These are phyloP conservation scores for Falcunculus frontatus DNA, from an alignment of 2,113 vertebrate species.

Conservation along the genomic window DNA sequence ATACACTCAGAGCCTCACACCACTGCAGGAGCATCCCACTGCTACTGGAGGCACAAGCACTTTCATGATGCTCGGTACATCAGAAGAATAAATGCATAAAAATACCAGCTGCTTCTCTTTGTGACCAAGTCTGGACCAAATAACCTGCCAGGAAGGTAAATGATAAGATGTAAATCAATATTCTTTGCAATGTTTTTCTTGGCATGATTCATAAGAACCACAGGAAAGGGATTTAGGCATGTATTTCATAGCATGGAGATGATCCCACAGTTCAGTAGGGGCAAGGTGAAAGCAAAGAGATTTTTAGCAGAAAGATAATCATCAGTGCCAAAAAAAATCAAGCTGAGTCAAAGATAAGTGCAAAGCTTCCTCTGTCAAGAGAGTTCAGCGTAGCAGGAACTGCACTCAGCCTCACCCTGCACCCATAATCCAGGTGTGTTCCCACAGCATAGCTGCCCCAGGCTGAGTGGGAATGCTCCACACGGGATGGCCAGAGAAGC, in stretches of 20 bases:
- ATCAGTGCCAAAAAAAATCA: not conserved
- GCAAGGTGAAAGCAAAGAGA: not conserved
- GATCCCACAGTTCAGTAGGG: not conserved
- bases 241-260: not conserved
- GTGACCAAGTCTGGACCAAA: not conserved
- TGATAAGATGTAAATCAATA: not conserved
- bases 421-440: accelerated
- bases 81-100: not conserved
- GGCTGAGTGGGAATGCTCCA: not conserved
- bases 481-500: not conserved
- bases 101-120: not conserved
- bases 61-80: not conserved
- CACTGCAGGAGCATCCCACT: not conserved
- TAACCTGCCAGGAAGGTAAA: not conserved
- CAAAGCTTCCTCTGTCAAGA: not conserved
- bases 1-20: not conserved
- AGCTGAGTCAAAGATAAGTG: not conserved
- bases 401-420: not conserved
- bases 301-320: not conserved
- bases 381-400: not conserved
- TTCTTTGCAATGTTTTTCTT: not conserved
- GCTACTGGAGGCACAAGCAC: not conserved
- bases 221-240: not conserved
- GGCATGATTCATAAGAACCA: not conserved
- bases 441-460: not conserved